Base-by-base conservation (phyloP, 2,113 vertebrate species). In the Meleagris gallopavo region DNA sequence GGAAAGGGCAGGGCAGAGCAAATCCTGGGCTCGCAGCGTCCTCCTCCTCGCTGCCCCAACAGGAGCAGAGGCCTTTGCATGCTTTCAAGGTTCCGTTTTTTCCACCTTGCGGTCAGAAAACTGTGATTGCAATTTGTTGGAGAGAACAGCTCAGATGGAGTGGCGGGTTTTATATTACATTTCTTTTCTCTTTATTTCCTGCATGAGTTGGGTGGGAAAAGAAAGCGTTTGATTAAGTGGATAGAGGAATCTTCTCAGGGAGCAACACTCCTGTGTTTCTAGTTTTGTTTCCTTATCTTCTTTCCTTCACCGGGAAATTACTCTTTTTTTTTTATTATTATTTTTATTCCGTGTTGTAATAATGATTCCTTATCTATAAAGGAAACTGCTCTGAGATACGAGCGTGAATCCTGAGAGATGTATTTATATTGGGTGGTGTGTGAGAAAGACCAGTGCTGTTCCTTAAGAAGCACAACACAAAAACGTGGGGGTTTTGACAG, bases 1-100 rank as follows among this genome's bases (percentile, higher is more conserved):
- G 89, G 96, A 98, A 98, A 98, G 98, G 97, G 97, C 98, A 98
- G 93, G 97, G 91, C 97, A 91, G 91, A 91, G 92, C 89, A 91
- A 83, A 92, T 84, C 61, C 84, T 93, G 89, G 91, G 57, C 75
- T 83, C 94, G 93, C 85, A 82, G 94, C 66, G 69, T 74, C 86
- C 94, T 94, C 67, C 74, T 61, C 36, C 65, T 88, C 1, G 5
- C 46, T 95, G 90, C 96, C 94, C 96, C 86, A 46, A 90, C 93
- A 93, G 32, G 90, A 82, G 82, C 92, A 86, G 76, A 97, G 96
- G 96, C 96, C 97, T 95, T 95, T 94, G 40, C 89, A 1, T 91
- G 88, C 10, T 85, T 95, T 69, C 69, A 76, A 43, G 43, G n/a
- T 41, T 93, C 25, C 72, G 41, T 32, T 96, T 96, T 95, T 96